phyloP scores from a whole-genome alignment of 1,140 invertebrate genomes.

The Drusus annulatus region DNA sequence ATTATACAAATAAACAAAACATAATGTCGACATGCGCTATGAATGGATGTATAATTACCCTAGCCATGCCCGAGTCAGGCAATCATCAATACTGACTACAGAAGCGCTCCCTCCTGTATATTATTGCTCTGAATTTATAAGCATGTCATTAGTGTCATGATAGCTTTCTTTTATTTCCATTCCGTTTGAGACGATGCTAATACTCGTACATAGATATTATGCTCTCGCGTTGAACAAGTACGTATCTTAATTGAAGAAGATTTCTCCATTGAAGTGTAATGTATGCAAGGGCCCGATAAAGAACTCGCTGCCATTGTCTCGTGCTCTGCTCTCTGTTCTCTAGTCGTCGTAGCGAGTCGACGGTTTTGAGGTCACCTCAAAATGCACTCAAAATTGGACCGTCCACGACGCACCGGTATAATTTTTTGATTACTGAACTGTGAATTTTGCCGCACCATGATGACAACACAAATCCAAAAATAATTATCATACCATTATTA shows the following conservation, averaged over 20 bases:
- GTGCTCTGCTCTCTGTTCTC: not conserved
- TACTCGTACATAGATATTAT: not conserved
- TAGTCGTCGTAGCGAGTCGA: constrained; percentile 36
- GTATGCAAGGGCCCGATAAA: not conserved
- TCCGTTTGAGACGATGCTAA: not conserved
- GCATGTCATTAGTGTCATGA: not conserved
- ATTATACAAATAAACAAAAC: no score
- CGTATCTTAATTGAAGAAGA: constrained; percentile 1
- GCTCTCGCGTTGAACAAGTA: no score
- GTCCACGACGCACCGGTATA: not conserved
- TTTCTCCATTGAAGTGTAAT: not conserved
- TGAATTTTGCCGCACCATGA: no score
- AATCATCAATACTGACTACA: no score
- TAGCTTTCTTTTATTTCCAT: not conserved
- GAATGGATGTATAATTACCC: no score
- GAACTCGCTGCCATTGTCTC: not conserved
- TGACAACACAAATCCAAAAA: no score
- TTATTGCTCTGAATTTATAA: no score
- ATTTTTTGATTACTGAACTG: no score
- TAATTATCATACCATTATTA: no score
- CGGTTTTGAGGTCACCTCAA: constrained; percentile 59
- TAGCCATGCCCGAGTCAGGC: no score
- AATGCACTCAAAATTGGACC: constrained; percentile 56
- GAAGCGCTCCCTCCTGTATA: no score
- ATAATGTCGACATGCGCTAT: no score